Conservation (phyloP, 2,113 vertebrate species). For the Charadrius vociferus region DNA sequence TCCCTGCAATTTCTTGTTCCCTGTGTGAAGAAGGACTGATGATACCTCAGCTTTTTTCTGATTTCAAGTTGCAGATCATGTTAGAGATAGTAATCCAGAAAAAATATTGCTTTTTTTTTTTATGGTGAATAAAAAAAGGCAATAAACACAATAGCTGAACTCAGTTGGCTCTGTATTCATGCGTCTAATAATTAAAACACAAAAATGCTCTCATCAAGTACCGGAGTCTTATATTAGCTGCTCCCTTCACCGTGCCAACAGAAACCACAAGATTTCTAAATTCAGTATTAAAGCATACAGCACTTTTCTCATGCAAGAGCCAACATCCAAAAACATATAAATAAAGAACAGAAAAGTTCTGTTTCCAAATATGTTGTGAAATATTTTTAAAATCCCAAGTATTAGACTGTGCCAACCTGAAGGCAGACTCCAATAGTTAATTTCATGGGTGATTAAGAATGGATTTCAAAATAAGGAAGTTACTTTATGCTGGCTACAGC, state of each 20-base stretch:
- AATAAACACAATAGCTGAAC: slow-evolving; percentile 21
- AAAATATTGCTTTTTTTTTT: neutral
- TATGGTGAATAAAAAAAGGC: neutral
- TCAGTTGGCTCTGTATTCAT: neutral
- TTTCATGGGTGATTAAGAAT: slow-evolving; percentile 50
- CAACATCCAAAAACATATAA: neutral
- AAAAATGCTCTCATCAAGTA: neutral
- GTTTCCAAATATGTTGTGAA: slow-evolving; percentile 12
- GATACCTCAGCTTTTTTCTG: neutral
- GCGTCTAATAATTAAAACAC: neutral
- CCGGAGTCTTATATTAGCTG: neutral
- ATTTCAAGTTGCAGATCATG: neutral
- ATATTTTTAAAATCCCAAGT: neutral
- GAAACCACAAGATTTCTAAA: slow-evolving; percentile 38
- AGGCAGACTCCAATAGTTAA: slow-evolving; percentile 23
- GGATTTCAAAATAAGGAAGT: slow-evolving; percentile 31
- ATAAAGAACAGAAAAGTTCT: slow-evolving; percentile 35
- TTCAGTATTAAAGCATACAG: neutral
- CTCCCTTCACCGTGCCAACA: neutral
- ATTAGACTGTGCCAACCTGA: neutral
- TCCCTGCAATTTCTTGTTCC: neutral
- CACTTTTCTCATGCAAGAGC: neutral
- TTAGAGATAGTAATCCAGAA: neutral
- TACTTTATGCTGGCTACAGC: slow-evolving; percentile 11
- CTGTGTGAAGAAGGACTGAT: neutral